Percentiles rank a stretch among this genome's conserved stretches.
phyloP scores from a whole-genome alignment of 2,888 invertebrate species.

The Euclidia mi region DNA sequence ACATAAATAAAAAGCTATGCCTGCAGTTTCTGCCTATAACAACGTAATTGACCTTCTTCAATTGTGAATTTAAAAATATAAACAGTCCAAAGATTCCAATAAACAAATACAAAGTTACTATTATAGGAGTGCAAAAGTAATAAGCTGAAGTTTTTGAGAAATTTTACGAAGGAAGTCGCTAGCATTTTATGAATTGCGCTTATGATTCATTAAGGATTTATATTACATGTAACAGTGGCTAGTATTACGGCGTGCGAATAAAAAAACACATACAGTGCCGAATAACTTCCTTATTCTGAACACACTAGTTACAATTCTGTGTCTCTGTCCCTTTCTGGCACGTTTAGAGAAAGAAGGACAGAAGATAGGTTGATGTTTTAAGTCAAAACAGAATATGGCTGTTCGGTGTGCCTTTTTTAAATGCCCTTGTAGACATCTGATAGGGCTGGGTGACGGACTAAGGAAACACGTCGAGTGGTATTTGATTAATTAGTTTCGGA shows the following conservation, averaged over 20 bases:
- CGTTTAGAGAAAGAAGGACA: constrained; percentile 8
- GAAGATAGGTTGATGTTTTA: constrained; percentile 11
- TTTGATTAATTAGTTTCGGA: constrained; percentile 5
- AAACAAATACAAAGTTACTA: no score
- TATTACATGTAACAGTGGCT: constrained; percentile 62
- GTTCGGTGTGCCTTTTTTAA: constrained; percentile 49
- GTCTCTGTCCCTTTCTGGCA: constrained; percentile 38
- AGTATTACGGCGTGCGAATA: constrained; percentile 61
- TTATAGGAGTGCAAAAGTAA: no score
- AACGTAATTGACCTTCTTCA: no score
- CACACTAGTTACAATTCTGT: no score
- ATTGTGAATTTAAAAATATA: no score
- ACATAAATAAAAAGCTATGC: no score
- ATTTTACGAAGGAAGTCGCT: no score
- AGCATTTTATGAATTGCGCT: constrained; percentile 21
- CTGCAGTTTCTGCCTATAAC: no score
- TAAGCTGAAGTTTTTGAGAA: no score
- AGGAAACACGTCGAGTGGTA: constrained; percentile 42
- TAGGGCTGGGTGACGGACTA: constrained; percentile 54
- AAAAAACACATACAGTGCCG: constrained; percentile 54
- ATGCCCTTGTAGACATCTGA: constrained; percentile 63
- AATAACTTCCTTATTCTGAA: constrained; percentile 60
- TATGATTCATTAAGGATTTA: constrained; percentile 50
- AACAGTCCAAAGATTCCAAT: no score
- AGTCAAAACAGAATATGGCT: constrained; percentile 43